These are phyloP conservation scores for Diplosoma virens DNA, from an alignment of 23 tunicate genomes.

Conservation along the genomic window DNA sequence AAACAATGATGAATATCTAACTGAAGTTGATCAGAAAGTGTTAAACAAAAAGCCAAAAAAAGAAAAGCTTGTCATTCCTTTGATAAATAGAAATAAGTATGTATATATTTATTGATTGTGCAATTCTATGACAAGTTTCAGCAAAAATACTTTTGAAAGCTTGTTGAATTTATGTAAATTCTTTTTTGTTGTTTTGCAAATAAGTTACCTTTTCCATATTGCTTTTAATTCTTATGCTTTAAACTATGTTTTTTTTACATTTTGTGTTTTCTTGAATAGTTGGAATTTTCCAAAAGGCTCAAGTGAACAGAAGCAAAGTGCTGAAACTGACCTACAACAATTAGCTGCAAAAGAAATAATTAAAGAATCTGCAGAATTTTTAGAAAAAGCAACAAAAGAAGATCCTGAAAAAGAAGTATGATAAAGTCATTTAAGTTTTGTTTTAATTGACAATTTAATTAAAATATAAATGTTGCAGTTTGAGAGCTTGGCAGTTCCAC, in stretches of 20 bases:
- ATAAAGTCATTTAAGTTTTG: too few relatives aligned
- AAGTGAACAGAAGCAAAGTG: too few relatives aligned
- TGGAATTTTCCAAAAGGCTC: too few relatives aligned
- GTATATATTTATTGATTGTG: background rate
- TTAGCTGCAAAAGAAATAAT: constrained; percentile 78
- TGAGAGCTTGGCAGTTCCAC: constrained; percentile 69
- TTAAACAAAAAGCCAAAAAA: background rate
- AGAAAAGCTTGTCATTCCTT: constrained; percentile 50
- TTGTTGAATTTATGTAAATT: too few relatives aligned
- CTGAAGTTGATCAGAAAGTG: constrained; percentile 35
- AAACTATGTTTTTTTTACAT: too few relatives aligned
- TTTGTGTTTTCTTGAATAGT: too few relatives aligned
- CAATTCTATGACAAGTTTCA: too few relatives aligned
- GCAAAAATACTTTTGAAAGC: too few relatives aligned
- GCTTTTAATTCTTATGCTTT: too few relatives aligned
- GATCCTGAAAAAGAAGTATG: constrained; percentile 27
- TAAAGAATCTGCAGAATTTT: constrained; percentile 46
- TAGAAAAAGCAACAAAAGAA: constrained; percentile 21
- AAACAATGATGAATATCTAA: constrained; percentile 21
- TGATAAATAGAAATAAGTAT: constrained; percentile 54
- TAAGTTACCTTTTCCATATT: too few relatives aligned
- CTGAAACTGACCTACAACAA: constrained; percentile 9
- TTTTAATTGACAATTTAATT: background rate
- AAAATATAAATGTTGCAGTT: constrained; percentile 9
- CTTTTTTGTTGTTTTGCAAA: too few relatives aligned